Evolutionary conservation across 2,113 vertebrate genomes (phyloP), one percentile per base, ranked within the genome.

Genomic region (Chionodraco myersi): DNA sequence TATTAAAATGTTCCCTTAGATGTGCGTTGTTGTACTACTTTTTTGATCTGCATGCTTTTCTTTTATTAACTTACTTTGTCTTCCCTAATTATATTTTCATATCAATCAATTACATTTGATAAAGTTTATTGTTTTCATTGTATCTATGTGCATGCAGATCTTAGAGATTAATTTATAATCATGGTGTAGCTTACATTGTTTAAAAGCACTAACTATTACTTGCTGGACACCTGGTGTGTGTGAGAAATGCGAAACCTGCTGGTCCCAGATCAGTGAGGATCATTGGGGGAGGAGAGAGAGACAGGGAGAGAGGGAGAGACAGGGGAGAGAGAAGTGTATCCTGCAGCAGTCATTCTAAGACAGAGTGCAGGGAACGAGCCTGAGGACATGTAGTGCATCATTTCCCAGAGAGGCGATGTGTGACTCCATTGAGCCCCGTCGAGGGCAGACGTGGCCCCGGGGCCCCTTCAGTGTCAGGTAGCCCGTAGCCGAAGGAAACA

Each of bases 281-380:
- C 45, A 63, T 64, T 15, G 51, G 68, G n/a, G 86, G 36, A 88
- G 90, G 83, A 86, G 85, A 65, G 77, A 80, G 76, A 49, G 59
- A 52, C 41, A 75, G 58, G 13, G 15, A 10, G 52, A 8, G 56
- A 47, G 9, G 86, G 89, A 83, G 85, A 41, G 36, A 41, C 36
- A 41, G 36, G 1, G 47, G 79, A 6, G 23, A 54, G 34, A 23
- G 23, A 26, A 8, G n/a, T 3, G 6, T 23, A 41, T 23, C 11
- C 13, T n/a, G 30, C 66, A 23, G 36, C 79, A 70, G 10, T 30
- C 72, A 56, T 60, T 60, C 59, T 53, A 6, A 77, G 16, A 13
- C 54, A 30, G 53, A 68, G 36, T 10, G 7, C 54, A 52, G 67
- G 18, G 26, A 34, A 36, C 62, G 47, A 64, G 54, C 10, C 47